Conservation (phyloP, 2,888 invertebrate species). For the Xylota sylvarum region DNA sequence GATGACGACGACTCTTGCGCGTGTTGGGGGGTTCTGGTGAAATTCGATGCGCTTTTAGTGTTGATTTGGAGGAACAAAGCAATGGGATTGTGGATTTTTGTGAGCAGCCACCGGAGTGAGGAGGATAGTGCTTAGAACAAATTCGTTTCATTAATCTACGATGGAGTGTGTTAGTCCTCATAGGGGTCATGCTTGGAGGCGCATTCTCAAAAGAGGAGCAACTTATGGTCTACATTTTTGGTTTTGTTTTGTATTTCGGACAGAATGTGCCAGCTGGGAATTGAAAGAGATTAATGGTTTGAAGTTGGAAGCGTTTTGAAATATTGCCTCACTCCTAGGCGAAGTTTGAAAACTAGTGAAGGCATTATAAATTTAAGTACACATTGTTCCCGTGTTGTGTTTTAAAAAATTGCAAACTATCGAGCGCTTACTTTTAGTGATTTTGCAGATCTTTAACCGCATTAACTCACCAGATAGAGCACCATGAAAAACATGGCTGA, state of each 20-base stretch:
- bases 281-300: conserved; percentile 25
- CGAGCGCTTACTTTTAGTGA: too few relatives aligned
- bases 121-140: conserved; percentile 14
- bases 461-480: too few relatives aligned
- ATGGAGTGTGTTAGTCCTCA: conserved; percentile 15
- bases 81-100: conserved; percentile 17
- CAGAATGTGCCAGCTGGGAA: conserved; percentile 47
- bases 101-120: background rate
- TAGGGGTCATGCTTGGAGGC: conserved; percentile 25
- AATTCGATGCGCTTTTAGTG: conserved; percentile 56
- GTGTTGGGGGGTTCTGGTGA: conserved; percentile 40
- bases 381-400: too few relatives aligned
- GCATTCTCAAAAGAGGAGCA: conserved; percentile 1
- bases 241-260: conserved; percentile 17
- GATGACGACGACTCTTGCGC: background rate
- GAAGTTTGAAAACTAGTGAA: too few relatives aligned
- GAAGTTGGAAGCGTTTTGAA: conserved; percentile 12
- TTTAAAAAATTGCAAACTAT: too few relatives aligned
- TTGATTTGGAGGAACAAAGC: conserved; percentile 39
- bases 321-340: too few relatives aligned
- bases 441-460: too few relatives aligned
- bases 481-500: too few relatives aligned
- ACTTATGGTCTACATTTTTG: conserved; percentile 12
- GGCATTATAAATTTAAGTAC: too few relatives aligned
- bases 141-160: conserved; percentile 12